Base-by-base conservation (phyloP, 1,140 invertebrate species). In the Helicoverpa zea region DNA sequence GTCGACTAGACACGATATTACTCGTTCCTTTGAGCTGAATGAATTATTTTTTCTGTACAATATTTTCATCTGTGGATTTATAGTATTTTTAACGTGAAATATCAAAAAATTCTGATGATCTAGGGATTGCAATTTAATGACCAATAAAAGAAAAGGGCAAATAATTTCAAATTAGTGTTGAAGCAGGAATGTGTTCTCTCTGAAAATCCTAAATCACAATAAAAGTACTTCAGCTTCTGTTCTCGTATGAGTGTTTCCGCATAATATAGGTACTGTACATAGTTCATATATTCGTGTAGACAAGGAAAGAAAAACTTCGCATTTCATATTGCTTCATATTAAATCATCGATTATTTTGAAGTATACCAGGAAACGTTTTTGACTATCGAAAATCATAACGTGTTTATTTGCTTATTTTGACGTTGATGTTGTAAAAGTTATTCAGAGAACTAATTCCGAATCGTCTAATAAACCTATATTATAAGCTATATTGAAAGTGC, bases 401-500 rank as follows among this genome's bases (percentile, higher is more conserved):
- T 72, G 73, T 77, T 59, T 77, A 30, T 82, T 54, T 52, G 64
- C 74, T 13, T 72, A 66, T 56, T 72, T 80, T 68, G 47, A 12
- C 43, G 9, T 56, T 58, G 77, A 16, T 81, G 63, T 70, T 78
- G 79, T 86, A 86, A 86, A 86, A 87, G 83, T 85, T 88, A 87
- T 88, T 86, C 79, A 54, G 70, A 85, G 81, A 88, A 82, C 80
- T 87, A 87, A 91, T 88, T 89, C 88, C 85, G 80, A 86, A 87
- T 88, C 84, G 63, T 88, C 81, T 87, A 82, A 89, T 90, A 90
- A 85, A 90, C 84, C 85, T 43, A 43, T 43, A 43, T 43, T 43
- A 43, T 43, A 84, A 90, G 84, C 88, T 85, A 83, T 88, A 91
- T 91, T 87, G 92, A 94, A 94, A 94, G 92, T 92, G 92, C 90